Evolutionary conservation across 2,113 vertebrate species (phyloP).

Genomic region (Equus quagga): DNA sequence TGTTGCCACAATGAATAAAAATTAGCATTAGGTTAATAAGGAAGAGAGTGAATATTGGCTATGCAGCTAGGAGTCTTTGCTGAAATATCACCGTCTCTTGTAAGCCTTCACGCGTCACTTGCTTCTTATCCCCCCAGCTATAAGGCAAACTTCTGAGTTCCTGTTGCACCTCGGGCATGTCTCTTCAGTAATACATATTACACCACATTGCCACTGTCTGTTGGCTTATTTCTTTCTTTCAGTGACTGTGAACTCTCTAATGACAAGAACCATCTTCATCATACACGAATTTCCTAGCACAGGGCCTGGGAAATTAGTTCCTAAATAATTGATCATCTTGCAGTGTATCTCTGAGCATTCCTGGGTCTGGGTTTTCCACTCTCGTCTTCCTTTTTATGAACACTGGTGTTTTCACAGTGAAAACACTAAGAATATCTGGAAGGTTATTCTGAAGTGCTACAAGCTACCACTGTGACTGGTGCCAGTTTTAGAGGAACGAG

Average conservation of each 20-base stretch:
- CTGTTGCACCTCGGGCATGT: fast-evolving
- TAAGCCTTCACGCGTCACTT: neutral
- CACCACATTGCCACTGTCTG: neutral
- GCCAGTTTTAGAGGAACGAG: slow-evolving; percentile 57
- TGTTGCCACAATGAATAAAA: neutral
- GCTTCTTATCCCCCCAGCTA: neutral
- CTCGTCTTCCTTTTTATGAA: slow-evolving; percentile 7
- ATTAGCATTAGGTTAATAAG: neutral
- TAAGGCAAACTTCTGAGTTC: neutral
- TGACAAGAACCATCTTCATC: neutral
- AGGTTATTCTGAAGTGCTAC: slow-evolving; percentile 68
- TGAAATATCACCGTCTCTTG: neutral
- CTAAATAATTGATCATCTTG: neutral
- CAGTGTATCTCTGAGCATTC: slow-evolving; percentile 6
- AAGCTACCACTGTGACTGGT: slow-evolving; percentile 36
- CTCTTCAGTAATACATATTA: neutral
- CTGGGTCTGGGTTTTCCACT: slow-evolving; percentile 34
- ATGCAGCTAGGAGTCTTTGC: neutral
- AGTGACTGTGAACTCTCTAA: neutral
- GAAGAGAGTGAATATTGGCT: neutral
- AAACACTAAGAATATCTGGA: slow-evolving; percentile 65
- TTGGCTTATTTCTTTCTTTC: neutral
- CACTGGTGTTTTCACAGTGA: slow-evolving; percentile 61
- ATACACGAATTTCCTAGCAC: neutral
- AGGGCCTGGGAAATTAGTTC: neutral